Conservation (phyloP, 2,888 invertebrate genomes). For the Lobophora halterata region DNA sequence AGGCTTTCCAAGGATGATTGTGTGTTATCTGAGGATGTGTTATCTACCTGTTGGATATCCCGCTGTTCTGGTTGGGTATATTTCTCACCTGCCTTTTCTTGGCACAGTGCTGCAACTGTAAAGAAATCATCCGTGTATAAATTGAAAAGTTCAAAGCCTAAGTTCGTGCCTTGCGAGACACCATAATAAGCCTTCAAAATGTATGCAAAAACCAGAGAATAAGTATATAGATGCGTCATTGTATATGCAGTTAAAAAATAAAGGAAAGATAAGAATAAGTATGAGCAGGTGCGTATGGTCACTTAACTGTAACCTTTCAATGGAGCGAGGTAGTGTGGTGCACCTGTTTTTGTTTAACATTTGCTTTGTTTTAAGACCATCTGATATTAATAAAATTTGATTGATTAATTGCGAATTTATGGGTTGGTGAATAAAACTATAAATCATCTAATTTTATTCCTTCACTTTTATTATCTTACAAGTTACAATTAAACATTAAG, state of each 20-base stretch:
- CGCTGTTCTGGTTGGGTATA: conserved; percentile 41
- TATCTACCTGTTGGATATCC: conserved; percentile 67
- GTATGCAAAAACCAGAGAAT: neutral
- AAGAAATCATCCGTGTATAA: conserved; percentile 21
- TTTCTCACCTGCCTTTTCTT: conserved; percentile 48
- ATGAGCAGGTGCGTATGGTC: conserved; percentile 9
- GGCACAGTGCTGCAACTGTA: conserved; percentile 50
- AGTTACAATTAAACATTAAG: no score
- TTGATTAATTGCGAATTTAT: no score
- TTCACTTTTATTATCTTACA: no score
- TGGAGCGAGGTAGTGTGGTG: conserved; percentile 5
- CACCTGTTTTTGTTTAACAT: neutral
- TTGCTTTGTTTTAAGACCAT: neutral
- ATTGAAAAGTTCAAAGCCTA: neutral
- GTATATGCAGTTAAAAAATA: neutral
- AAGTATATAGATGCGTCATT: neutral
- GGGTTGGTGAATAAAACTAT: no score
- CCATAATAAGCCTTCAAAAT: no score
- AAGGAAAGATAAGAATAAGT: neutral
- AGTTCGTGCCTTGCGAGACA: conserved; percentile 2
- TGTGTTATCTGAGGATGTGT: conserved; percentile 57
- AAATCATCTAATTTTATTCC: no score
- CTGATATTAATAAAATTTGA: no score
- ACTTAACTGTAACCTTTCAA: conserved; percentile 11
- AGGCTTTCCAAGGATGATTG: conserved; percentile 63